phyloP scores from a whole-genome alignment of 2,888 invertebrate genomes.

The Noctua pronuba region DNA sequence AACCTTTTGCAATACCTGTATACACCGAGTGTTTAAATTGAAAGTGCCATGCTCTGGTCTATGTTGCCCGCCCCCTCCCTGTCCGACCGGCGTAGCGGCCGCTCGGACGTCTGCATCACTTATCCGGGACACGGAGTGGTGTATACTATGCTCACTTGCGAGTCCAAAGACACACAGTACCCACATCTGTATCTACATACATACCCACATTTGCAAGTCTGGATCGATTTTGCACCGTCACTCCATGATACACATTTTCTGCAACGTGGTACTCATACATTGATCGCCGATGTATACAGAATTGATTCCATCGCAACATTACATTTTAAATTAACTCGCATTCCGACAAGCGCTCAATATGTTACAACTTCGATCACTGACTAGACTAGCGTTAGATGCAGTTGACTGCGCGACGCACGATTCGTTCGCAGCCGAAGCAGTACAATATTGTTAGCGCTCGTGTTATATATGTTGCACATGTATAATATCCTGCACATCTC shows the following conservation, averaged over 20 bases:
- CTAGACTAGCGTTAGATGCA: conserved; percentile 69
- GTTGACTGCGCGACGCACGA: conserved; percentile 70
- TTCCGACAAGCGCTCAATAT: conserved; percentile 83
- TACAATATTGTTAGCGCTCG: conserved; percentile 83
- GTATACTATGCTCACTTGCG: conserved; percentile 83
- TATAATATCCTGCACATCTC: conserved; percentile 84
- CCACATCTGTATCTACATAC: conserved; percentile 75
- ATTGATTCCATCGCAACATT: conserved; percentile 69
- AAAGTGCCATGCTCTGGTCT: conserved; percentile 91
- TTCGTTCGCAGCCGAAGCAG: conserved; percentile 76
- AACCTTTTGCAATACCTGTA: conserved; percentile 85
- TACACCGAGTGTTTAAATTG: conserved; percentile 84
- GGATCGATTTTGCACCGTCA: conserved; percentile 92
- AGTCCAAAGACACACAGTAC: conserved; percentile 81
- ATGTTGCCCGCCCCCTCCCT: conserved; percentile 84
- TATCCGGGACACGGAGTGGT: conserved; percentile 80
- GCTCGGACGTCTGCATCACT: conserved; percentile 74
- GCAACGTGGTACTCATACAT: conserved; percentile 72
- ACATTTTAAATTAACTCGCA: conserved; percentile 70
- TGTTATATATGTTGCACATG: conserved; percentile 82
- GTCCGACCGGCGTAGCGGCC: conserved; percentile 64
- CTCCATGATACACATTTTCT: conserved; percentile 85
- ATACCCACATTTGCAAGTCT: conserved; percentile 84
- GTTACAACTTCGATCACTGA: conserved; percentile 84
- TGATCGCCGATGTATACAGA: conserved; percentile 70